Evolutionary conservation across 1,140 invertebrate species (phyloP).

Genomic region (Drosophila burlai): DNA sequence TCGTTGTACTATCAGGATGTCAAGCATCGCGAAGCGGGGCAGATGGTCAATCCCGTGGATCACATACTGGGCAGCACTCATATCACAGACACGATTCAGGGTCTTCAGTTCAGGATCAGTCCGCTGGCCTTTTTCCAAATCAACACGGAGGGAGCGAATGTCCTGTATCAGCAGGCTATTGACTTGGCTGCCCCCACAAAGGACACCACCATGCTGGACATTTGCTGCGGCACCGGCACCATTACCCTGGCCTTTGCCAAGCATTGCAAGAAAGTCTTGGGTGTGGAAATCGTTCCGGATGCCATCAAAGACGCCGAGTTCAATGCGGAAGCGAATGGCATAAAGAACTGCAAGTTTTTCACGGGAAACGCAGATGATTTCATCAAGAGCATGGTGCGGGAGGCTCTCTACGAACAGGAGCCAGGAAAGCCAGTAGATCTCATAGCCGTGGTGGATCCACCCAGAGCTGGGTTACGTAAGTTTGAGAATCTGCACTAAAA

Average conservation of each 20-base stretch:
- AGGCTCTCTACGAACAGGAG: constrained; percentile 88
- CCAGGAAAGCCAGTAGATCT: constrained; percentile 66
- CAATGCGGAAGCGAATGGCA: constrained; percentile 93
- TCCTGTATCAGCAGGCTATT: constrained; percentile 93
- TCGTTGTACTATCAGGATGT: constrained; percentile 94
- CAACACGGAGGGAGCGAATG: constrained; percentile 94
- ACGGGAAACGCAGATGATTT: constrained; percentile 96
- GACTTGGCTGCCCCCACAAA: constrained; percentile 89
- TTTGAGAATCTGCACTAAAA: constrained; percentile 21
- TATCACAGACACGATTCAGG: constrained; percentile 93
- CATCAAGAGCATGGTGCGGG: constrained; percentile 89
- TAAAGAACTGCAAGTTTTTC: constrained; percentile 95
- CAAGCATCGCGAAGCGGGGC: constrained; percentile 71
- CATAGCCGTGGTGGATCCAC: constrained; percentile 98
- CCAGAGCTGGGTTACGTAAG: constrained; percentile 95
- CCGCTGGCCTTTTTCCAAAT: constrained; percentile 97
- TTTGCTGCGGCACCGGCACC: constrained; percentile 99
- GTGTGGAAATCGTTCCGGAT: constrained; percentile 94
- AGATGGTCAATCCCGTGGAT: constrained; percentile 84
- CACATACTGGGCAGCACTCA: constrained; percentile 90
- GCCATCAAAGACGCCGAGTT: constrained; percentile 96
- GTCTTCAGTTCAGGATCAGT: constrained; percentile 95
- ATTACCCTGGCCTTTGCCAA: constrained; percentile 96
- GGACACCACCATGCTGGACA: constrained; percentile 94
- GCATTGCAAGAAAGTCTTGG: constrained; percentile 94